Percentiles rank a stretch among this genome's conserved stretches.
phyloP scores from a whole-genome alignment of 2,113 vertebrate genomes.

The Agelaius phoeniceus region DNA sequence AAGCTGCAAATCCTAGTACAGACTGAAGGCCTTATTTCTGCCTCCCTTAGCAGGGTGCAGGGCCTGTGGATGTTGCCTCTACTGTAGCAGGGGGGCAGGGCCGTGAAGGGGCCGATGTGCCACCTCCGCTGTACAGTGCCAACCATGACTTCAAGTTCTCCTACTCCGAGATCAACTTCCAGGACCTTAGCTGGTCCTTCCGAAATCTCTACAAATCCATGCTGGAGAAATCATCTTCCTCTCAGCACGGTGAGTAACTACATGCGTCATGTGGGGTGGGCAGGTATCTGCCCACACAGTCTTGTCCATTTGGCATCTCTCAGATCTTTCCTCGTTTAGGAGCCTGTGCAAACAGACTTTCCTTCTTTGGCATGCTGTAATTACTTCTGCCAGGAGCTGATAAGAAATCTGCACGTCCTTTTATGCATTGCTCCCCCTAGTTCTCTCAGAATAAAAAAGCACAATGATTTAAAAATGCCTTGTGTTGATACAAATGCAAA shows the following conservation, averaged over 20 bases:
- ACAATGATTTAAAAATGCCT: conserved; percentile 15
- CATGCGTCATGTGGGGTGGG: neutral
- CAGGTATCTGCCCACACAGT: conserved; percentile 32
- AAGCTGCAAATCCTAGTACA: neutral
- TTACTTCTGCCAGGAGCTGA: conserved; percentile 14
- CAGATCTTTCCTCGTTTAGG: neutral
- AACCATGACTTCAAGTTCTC: conserved; percentile 89
- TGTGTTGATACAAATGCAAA: neutral
- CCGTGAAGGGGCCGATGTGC: conserved; percentile 74
- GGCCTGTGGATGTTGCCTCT: conserved; percentile 72
- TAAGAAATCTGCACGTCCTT: conserved; percentile 12
- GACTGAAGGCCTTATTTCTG: neutral
- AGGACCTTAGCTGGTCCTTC: conserved; percentile 93
- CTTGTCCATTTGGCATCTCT: conserved; percentile 22
- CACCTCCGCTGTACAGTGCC: conserved; percentile 80
- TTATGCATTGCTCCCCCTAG: neutral
- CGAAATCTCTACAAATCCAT: conserved; percentile 92
- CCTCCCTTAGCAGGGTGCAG: conserved; percentile 58
- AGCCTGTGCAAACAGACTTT: conserved; percentile 39
- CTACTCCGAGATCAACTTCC: conserved; percentile 92
- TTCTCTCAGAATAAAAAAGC: neutral
- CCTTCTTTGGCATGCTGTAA: conserved; percentile 40
- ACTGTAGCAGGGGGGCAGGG: conserved; percentile 70
- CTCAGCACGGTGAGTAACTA: conserved; percentile 82
- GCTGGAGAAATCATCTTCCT: conserved; percentile 88